These are phyloP conservation scores for Tetranychus cinnabarinus DNA, from an alignment of 1,140 invertebrate species.

Conservation along the genomic window DNA sequence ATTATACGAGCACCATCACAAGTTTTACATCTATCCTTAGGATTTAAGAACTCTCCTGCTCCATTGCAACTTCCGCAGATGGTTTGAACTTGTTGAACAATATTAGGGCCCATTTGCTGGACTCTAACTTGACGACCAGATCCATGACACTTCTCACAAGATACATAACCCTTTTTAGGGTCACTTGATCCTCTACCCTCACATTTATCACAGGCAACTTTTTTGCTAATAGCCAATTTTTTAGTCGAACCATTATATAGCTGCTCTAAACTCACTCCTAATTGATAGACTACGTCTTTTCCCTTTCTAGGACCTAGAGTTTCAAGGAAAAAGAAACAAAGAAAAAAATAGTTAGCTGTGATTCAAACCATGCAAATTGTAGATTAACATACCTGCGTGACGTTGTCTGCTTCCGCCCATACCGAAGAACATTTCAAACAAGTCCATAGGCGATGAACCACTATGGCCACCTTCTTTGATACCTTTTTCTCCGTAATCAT, in stretches of 20 bases:
- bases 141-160: constrained; percentile 65
- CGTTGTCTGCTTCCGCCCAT: constrained; percentile 32
- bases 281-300: constrained; percentile 83
- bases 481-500: constrained; percentile 49
- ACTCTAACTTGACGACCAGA: constrained; percentile 72
- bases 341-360: background rate
- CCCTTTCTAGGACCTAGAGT: constrained; percentile 40
- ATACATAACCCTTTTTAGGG: constrained; percentile 21
- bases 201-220: constrained; percentile 92
- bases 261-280: constrained; percentile 79
- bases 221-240: constrained; percentile 85
- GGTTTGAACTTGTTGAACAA: constrained; percentile 87
- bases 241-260: constrained; percentile 84
- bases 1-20: constrained; percentile 77
- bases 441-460: constrained; percentile 78
- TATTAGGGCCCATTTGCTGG: constrained; percentile 74
- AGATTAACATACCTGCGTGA: background rate
- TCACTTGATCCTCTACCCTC: constrained; percentile 39
- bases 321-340: constrained; percentile 4
- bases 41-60: constrained; percentile 41
- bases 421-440: constrained; percentile 97
- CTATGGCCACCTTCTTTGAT: constrained; percentile 41
- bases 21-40: constrained; percentile 71
- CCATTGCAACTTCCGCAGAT: constrained; percentile 70
- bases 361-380: too few relatives aligned